These are phyloP conservation scores for Physocephala rufipes DNA, from an alignment of 2,888 invertebrate species.

Conservation along the genomic window DNA sequence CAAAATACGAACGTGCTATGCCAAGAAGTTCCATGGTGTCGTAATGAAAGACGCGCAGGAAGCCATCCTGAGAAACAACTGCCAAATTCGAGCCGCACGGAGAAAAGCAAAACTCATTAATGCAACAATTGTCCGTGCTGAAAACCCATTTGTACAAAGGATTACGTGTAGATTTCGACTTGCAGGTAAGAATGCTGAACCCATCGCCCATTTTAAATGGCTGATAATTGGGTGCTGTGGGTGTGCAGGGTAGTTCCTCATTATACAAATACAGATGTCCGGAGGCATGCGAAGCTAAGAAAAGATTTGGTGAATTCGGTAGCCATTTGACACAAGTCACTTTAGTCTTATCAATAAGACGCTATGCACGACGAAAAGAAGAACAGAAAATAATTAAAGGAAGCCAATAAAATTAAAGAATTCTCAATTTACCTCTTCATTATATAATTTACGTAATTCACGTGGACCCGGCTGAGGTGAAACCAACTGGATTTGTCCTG, in stretches of 20 bases:
- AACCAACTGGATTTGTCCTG: conserved; percentile 97
- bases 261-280: conserved; percentile 98
- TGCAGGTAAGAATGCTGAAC: conserved; percentile 93
- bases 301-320: conserved; percentile 92
- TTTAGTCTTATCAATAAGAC: conserved; percentile 67
- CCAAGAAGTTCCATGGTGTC: conserved; percentile 97
- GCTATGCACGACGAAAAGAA: conserved; percentile 51
- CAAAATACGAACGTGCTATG: conserved; percentile 95
- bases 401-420: neutral
- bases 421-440: conserved; percentile 84
- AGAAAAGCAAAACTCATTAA: conserved; percentile 98
- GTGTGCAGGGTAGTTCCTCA: conserved; percentile 91
- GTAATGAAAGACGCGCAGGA: conserved; percentile 94
- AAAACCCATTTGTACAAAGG: conserved; percentile 93
- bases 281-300: conserved; percentile 93
- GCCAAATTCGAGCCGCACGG: conserved; percentile 94
- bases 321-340: conserved; percentile 98
- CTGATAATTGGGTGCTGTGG: conserved; percentile 92
- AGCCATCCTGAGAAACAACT: conserved; percentile 94
- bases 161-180: conserved; percentile 95
- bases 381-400: neutral
- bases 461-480: conserved; percentile 98
- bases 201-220: conserved; percentile 94
- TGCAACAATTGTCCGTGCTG: conserved; percentile 81
- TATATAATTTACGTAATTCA: conserved; percentile 94